A percentile compares a stretch with the other conserved stretches of the same genome.
These are phyloP conservation scores for Stegophylla sp. DNA, from an alignment of 2,888 invertebrate species.

Conservation along the genomic window DNA sequence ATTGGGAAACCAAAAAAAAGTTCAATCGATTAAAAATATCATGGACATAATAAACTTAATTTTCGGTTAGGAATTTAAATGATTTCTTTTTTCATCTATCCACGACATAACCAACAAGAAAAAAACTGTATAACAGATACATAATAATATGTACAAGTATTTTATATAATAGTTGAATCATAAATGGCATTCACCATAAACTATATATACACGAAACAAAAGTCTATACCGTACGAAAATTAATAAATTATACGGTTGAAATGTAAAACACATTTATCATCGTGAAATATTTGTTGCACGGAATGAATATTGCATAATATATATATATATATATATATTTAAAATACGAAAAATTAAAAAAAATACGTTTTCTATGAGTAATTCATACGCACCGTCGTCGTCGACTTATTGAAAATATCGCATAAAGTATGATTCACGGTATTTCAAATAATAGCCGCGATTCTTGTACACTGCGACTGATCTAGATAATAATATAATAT, in stretches of 20 bases:
- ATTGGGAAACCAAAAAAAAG: too few relatives aligned
- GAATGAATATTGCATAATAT: background rate
- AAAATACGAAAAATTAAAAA: conserved; percentile 8
- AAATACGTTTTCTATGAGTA: background rate
- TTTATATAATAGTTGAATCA: background rate
- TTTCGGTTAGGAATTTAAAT: too few relatives aligned
- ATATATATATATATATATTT: too few relatives aligned
- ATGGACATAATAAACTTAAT: too few relatives aligned
- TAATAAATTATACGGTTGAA: conserved; percentile 20
- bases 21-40: too few relatives aligned
- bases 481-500: conserved; percentile 47
- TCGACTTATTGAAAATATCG: conserved; percentile 2
- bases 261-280: conserved; percentile 16
- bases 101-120: too few relatives aligned
- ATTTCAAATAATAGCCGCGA: conserved; percentile 41
- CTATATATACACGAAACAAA: background rate
- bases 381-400: background rate
- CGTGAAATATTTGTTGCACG: background rate
- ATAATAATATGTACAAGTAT: background rate
- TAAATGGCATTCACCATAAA: background rate
- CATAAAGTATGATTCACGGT: conserved; percentile 17
- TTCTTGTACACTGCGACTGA: background rate
- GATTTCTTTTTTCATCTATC: too few relatives aligned
- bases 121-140: too few relatives aligned
- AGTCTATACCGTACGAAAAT: background rate